These are phyloP conservation scores for Ellobius talpinus DNA, from an alignment of 2,113 vertebrate genomes.

Conservation along the genomic window DNA sequence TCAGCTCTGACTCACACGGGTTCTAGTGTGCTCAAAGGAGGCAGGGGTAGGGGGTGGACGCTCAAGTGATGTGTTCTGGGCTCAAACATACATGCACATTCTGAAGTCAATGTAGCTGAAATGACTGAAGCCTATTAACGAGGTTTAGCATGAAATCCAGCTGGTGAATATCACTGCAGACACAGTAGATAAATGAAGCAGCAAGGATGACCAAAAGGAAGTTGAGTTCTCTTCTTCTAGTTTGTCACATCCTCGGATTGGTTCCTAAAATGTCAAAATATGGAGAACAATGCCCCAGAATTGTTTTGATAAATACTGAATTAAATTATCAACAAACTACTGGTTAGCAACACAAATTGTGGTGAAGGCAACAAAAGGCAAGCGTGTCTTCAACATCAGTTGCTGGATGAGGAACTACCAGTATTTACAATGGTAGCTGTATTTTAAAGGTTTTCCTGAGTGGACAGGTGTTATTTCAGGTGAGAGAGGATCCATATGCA, in stretches of 20 bases:
- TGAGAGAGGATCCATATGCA: not conserved
- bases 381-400: not conserved
- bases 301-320: not conserved
- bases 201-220: not conserved
- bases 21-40: not conserved
- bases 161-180: not conserved
- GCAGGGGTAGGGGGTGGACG: not conserved
- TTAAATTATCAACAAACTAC: not conserved
- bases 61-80: not conserved
- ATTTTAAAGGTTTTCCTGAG: not conserved
- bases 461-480: not conserved
- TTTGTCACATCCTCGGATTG: not conserved
- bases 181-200: not conserved
- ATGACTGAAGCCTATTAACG: not conserved
- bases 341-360: not conserved
- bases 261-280: not conserved
- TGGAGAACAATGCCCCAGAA: not conserved
- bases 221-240: not conserved
- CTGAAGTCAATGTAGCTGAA: not conserved
- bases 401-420: not conserved
- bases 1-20: not conserved
- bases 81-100: not conserved
- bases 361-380: not conserved
- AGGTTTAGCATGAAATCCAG: not conserved
- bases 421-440: not conserved